A percentile compares a stretch with the other conserved stretches of the same genome.
phyloP scores from a whole-genome alignment of 92 coral and sea anemone genomes.

The Bergia sp. region DNA sequence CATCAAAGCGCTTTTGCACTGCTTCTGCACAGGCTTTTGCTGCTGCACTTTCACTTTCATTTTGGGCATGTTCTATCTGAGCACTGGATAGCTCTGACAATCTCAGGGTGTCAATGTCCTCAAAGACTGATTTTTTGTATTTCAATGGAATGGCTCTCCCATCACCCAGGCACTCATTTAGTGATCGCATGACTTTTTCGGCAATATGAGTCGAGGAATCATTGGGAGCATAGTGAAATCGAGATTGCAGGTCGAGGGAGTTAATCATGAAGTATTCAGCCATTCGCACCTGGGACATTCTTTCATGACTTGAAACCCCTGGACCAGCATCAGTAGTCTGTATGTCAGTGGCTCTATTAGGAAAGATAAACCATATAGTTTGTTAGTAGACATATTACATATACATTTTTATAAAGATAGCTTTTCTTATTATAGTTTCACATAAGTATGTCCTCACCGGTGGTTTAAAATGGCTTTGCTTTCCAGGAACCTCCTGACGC shows the following conservation, averaged over 20 bases:
- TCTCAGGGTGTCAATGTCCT: conserved; percentile 10
- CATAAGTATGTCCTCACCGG: too few relatives aligned
- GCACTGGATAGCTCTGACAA: conserved; percentile 37
- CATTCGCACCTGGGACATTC: conserved; percentile 50
- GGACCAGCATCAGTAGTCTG: conserved; percentile 65
- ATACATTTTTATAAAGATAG: too few relatives aligned
- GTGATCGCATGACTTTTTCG: conserved; percentile 50
- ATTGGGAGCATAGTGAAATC: conserved; percentile 59
- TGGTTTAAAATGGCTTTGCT: too few relatives aligned
- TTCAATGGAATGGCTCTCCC: conserved; percentile 46
- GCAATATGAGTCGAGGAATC: conserved; percentile 51
- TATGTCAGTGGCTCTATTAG: conserved; percentile 47
- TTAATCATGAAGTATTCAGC: conserved; percentile 58
- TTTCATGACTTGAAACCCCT: conserved; percentile 56
- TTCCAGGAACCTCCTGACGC: too few relatives aligned
- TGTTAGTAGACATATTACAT: too few relatives aligned
- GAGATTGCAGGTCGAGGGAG: conserved; percentile 41
- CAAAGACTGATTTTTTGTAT: conserved; percentile 32
- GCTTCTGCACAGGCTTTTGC: conserved; percentile 46
- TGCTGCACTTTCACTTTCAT: conserved; percentile 27
- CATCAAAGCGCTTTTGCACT: conserved; percentile 27
- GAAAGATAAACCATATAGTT: too few relatives aligned
- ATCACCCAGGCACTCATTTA: conserved; percentile 48
- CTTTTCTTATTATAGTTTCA: too few relatives aligned
- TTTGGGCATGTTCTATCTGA: conserved; percentile 21